Evolutionary conservation across 2,888 invertebrate species (phyloP), one percentile per base, ranked within the genome.

Genomic region (Catocala nupta): DNA sequence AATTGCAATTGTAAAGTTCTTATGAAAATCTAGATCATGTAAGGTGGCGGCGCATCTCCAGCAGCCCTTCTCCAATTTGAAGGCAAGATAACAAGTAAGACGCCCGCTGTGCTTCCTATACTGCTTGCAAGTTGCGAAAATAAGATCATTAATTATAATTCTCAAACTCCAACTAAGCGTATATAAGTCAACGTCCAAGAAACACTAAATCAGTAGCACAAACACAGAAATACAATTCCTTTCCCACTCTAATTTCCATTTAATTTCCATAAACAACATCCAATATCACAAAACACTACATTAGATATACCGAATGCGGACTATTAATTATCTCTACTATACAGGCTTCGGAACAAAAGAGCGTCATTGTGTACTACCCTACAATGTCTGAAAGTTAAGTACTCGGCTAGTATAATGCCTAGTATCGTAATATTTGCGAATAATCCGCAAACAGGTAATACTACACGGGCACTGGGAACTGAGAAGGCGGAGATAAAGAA

Each of bases 371-470:
- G 63, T 42, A 55, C 75, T 8, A 33, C 54, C 76, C 72, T 67
- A 63, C 63, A 77, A 75, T 70, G 68, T 72, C 81, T 81, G 75
- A 82, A 82, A 85, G 70, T 70, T 39, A 73, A 76, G 80, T 80
- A 80, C 81, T 79, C 71, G 77, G 56, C 53, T 53, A 52, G 10
- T 43, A 65, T 55, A 52, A 51, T 48, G 43, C 78, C 75, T 39
- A 79, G 81, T 80, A 86, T 85, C 80, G 88, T 84, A 89, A 90
- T 86, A 90, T 90, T 90, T 82, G 86, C 86, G 87, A 88, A 90
- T 92, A 91, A 93, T 92, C 91, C 89, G 81, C 91, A 87, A 92
- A 90, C 91, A 86, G 88, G 93, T 92, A 93, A 91, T 87, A 87
- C 83, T 91, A 90, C 85, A 85, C 87, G 77, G 73, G 73, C 77